Evolutionary conservation across 2,888 invertebrate genomes (phyloP), one percentile per base, ranked within the genome.

Genomic region (Drosophila neotestacea): DNA sequence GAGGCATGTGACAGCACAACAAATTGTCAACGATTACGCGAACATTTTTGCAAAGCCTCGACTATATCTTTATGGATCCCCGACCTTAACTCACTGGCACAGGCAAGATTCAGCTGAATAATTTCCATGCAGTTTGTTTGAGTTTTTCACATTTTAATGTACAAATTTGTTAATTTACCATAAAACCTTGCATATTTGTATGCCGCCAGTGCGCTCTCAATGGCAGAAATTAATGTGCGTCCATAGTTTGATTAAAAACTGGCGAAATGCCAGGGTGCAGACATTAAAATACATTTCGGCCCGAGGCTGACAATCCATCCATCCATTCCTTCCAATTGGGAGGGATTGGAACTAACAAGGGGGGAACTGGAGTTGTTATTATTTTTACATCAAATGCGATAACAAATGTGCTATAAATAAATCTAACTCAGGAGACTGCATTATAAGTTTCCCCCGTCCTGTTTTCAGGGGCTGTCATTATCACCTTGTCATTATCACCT

Each of bases 131-230:
- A 89, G 82, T 88, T 87, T 88, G 85, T 77, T 83, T 78, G 74
- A 79, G 73, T 85, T 89, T 72, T 74, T 79, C 90, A 73, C 81
- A 78, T 80, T 88, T 90, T 89, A 89, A 92, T 92, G 90, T 90
- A 92, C 92, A 92, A 92, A 92, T 92, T 92, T 89, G 92, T 91
- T 92, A 92, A 92, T 92, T 92, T 92, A 92, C 90, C 92, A 92
- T 92, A 92, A 92, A 91, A 90, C 89, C 89, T 91, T 90, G 89
- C 89, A 90, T 92, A 92, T 92, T 90, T 91, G 89, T 91, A 39
- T 76, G 78, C 75, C 64, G 69, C 42, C 62, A 61, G 59, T 69
- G 56, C 73, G 58, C 67, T 70, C 70, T 68, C 85, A 80, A 78
- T 82, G 81, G 88, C 85, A 89, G 89, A 89, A 88, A 86, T 86